These are phyloP conservation scores for pig (Sus scrofa) DNA, from an alignment of 2,113 vertebrate species.

Conservation along the genomic window T2T-Sscrofa CM000822.6:65047501-65048000, in stretches of 20 bases:
- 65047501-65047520: background rate
- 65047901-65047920: slow-evolving; percentile 65
- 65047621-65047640: background rate
- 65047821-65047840: slow-evolving; percentile 44
- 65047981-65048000: background rate
- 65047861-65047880: slow-evolving; percentile 46
- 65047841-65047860: slow-evolving; percentile 56
- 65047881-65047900: slow-evolving; percentile 66
- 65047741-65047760: slow-evolving; percentile 41
- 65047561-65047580: background rate
- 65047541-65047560: background rate
- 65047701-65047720: background rate
- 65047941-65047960: slow-evolving; percentile 49
- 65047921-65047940: slow-evolving; percentile 55
- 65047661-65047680: background rate
- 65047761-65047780: slow-evolving; percentile 28
- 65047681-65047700: background rate
- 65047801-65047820: slow-evolving; percentile 30
- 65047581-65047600: background rate
- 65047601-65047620: background rate
- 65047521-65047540: background rate
- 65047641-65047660: background rate
- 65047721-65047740: background rate
- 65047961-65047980: slow-evolving; percentile 33
- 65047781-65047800: background rate